A percentile compares a stretch with the other conserved stretches of the same genome.
phyloP scores from a whole-genome alignment of 1,140 invertebrate species.

The Sarcophaga bullata region DNA sequence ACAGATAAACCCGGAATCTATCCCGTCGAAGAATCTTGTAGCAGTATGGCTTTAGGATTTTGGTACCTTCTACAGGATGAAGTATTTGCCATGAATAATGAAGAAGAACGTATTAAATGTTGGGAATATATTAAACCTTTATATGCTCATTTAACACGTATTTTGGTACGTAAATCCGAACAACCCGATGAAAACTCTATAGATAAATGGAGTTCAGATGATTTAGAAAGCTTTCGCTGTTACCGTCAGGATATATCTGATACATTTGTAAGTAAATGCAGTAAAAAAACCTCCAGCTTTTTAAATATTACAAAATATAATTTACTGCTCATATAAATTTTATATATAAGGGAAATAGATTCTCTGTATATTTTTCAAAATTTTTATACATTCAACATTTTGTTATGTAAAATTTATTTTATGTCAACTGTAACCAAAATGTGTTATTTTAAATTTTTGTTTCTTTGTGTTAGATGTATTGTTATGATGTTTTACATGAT shows the following conservation, averaged over 20 bases:
- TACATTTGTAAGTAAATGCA: slow-evolving; percentile 74
- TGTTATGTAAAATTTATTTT: too few relatives aligned
- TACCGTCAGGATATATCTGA: slow-evolving; percentile 92
- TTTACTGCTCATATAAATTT: not conserved
- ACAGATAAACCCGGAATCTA: slow-evolving; percentile 83
- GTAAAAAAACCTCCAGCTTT: not conserved
- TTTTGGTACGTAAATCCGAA: slow-evolving; percentile 61
- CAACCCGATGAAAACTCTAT: slow-evolving; percentile 62
- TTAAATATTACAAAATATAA: not conserved
- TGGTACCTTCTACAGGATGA: slow-evolving; percentile 87
- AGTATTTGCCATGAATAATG: slow-evolving; percentile 57
- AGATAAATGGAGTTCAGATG: slow-evolving; percentile 71
- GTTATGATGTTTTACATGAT: slow-evolving; percentile 80
- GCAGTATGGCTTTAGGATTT: slow-evolving; percentile 85
- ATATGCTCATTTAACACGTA: slow-evolving; percentile 61
- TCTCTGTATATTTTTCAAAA: not conserved
- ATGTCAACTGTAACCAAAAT: too few relatives aligned
- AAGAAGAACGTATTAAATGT: slow-evolving; percentile 56
- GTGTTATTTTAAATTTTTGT: not conserved
- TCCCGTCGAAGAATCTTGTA: slow-evolving; percentile 85
- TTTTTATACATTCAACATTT: too few relatives aligned
- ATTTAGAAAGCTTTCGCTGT: slow-evolving; percentile 86
- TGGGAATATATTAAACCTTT: slow-evolving; percentile 62
- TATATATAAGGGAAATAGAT: not conserved
- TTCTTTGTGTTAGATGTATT: slow-evolving; percentile 75